phyloP scores from a whole-genome alignment of 2,113 vertebrate genomes.

The Thryonomys swinderianus region DNA sequence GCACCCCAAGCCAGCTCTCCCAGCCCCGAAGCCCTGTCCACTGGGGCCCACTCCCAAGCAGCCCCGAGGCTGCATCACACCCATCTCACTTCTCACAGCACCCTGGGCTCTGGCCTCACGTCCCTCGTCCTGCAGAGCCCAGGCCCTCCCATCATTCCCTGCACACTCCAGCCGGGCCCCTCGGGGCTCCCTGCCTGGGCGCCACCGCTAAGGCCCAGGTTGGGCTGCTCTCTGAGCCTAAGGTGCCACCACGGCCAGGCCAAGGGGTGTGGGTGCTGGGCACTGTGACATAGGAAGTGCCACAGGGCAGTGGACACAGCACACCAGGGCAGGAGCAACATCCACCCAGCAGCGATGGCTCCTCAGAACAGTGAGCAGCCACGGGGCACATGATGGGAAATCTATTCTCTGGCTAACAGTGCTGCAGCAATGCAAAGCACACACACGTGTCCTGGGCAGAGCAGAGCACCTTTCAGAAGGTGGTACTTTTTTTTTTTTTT shows the following conservation, averaged over 20 bases:
- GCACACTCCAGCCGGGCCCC: no score
- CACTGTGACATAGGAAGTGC: no score
- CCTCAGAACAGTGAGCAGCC: not conserved
- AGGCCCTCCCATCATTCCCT: not conserved
- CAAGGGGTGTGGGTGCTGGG: not conserved
- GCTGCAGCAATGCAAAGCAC: not conserved
- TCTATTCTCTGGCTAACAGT: not conserved
- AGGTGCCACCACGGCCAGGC: not conserved
- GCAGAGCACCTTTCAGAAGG: not conserved
- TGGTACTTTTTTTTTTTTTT: not conserved
- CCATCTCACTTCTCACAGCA: not conserved
- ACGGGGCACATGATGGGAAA: not conserved
- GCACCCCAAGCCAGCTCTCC: not conserved
- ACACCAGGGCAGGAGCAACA: not conserved
- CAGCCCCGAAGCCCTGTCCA: not conserved
- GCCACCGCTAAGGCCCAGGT: not conserved
- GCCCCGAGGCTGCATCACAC: not conserved
- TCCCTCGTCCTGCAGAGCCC: not conserved
- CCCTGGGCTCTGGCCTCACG: no score
- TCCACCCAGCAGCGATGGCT: not conserved
- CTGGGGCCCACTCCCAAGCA: rapidly evolving
- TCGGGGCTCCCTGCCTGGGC: not conserved
- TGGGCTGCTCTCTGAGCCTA: not conserved
- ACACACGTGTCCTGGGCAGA: not conserved
- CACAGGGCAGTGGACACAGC: not conserved